Conservation (phyloP, 2,888 invertebrate species). For the Mantis religiosa region DNA sequence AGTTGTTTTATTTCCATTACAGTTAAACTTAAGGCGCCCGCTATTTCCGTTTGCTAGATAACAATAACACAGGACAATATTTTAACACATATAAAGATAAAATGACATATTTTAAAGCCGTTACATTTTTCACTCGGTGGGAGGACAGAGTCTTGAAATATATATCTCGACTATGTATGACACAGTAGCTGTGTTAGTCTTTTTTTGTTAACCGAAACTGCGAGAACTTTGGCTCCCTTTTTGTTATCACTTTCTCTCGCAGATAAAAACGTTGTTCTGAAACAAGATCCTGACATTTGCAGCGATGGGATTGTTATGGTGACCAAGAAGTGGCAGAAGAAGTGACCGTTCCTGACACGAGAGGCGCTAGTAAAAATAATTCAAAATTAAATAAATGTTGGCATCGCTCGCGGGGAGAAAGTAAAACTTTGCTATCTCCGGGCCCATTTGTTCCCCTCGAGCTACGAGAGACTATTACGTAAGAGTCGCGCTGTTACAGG, state of each 20-base stretch:
- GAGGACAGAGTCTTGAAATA: neutral
- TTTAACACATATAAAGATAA: neutral
- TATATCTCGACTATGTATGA: neutral
- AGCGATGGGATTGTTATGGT: neutral
- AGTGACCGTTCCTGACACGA: constrained; percentile 9
- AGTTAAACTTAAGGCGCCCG: no score
- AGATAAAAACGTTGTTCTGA: neutral
- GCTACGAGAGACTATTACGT: neutral
- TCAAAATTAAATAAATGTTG: constrained; percentile 25
- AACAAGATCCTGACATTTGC: neutral
- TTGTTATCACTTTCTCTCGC: neutral
- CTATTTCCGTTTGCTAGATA: no score
- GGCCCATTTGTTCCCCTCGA: neutral
- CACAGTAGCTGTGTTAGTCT: neutral
- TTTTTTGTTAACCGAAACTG: neutral
- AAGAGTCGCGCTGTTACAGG: neutral
- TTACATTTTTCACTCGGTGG: neutral
- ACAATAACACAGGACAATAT: neutral
- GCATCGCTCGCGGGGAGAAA: neutral
- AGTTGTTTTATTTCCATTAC: no score
- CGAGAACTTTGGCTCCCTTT: neutral
- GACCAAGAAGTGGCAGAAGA: neutral
- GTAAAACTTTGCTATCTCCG: neutral
- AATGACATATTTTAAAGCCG: neutral
- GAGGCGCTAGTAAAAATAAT: constrained; percentile 13